Percentiles rank a stretch among this genome's conserved stretches.
Conservation (phyloP, 1,140 invertebrate species). For the Apis laboriosa region DNA sequence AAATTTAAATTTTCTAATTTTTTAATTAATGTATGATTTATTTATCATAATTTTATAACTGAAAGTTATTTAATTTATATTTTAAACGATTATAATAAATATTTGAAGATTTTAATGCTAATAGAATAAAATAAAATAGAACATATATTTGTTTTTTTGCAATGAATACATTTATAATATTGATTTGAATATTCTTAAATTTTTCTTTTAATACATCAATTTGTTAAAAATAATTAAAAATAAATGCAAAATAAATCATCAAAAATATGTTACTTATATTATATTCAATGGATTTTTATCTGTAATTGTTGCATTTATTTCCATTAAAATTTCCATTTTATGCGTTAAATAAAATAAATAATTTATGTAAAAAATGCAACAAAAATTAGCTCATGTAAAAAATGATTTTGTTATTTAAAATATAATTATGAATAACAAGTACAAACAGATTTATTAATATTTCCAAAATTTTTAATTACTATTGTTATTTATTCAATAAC, state of each 20-base stretch:
- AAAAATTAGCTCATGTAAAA: background rate
- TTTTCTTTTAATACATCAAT: conserved; percentile 3
- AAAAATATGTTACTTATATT: background rate
- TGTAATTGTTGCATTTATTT: conserved; percentile 15
- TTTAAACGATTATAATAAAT: conserved; percentile 12
- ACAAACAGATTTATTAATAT: conserved; percentile 6
- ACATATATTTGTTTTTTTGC: conserved; percentile 15
- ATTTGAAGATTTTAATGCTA: conserved; percentile 19
- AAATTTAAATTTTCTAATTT: background rate
- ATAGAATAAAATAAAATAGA: conserved; percentile 31
- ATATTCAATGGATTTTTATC: conserved; percentile 1
- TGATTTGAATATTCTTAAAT: conserved; percentile 19
- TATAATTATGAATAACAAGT: background rate
- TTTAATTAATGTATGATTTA: background rate
- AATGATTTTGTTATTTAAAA: conserved; percentile 7
- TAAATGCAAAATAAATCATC: background rate
- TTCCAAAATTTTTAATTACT: conserved; percentile 1
- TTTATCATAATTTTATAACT: conserved; percentile 10
- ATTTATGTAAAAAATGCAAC: background rate
- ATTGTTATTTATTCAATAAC: background rate
- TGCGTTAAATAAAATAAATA: background rate
- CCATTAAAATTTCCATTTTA: background rate
- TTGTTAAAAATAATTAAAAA: background rate
- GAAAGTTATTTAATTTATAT: conserved; percentile 19
- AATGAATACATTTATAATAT: conserved; percentile 20